These are phyloP conservation scores for Pocillopora grandis DNA, from an alignment of 92 coral and sea anemone species.

Conservation along the genomic window DNA sequence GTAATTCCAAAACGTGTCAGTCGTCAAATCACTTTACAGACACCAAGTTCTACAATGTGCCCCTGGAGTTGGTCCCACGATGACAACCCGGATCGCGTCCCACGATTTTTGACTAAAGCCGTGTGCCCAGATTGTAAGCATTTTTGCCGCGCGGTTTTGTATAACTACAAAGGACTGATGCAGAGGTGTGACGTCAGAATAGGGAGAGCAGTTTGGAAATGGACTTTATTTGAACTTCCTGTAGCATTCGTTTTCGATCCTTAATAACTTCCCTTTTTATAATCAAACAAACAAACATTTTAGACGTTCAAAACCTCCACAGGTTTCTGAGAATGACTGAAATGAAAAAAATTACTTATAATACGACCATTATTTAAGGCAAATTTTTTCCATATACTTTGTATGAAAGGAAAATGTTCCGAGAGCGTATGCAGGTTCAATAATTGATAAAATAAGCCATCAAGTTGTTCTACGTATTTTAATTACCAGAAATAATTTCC, in stretches of 20 bases:
- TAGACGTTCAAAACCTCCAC: too few species aligned
- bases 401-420: too few species aligned
- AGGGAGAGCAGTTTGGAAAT: conserved; percentile 47
- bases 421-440: too few species aligned
- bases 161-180: conserved; percentile 21
- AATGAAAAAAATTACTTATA: too few species aligned
- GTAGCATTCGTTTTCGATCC: conserved; percentile 19
- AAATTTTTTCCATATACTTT: too few species aligned
- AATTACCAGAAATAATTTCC: too few species aligned
- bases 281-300: too few species aligned
- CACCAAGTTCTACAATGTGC: conserved; percentile 24
- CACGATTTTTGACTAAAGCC: conserved; percentile 44
- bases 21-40: conserved; percentile 15
- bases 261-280: background rate
- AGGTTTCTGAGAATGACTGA: too few species aligned
- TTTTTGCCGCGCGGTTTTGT: conserved; percentile 34
- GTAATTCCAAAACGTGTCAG: conserved; percentile 20
- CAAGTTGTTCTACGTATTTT: too few species aligned
- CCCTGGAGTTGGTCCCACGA: conserved; percentile 49
- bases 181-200: conserved; percentile 40
- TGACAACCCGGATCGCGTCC: conserved; percentile 29
- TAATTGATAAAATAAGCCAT: too few species aligned
- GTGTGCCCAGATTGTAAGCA: conserved; percentile 40
- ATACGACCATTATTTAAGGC: too few species aligned
- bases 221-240: conserved; percentile 18